Evolutionary conservation across 2,113 vertebrate genomes (phyloP).

Genomic region (Myotis davidii): DNA sequence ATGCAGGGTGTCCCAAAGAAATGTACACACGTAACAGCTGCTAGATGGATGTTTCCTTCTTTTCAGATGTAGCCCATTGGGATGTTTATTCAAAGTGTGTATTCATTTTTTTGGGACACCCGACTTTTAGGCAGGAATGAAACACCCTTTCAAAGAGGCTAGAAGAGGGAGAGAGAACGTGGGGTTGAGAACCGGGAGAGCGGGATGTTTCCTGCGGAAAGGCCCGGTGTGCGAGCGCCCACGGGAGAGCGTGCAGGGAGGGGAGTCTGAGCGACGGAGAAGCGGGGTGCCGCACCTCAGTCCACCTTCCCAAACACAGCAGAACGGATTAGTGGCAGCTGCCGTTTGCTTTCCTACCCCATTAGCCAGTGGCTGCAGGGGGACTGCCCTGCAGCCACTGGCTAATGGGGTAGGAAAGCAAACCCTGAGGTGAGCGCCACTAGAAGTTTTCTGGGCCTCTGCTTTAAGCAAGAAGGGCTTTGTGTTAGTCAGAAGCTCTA

Average conservation of each 20-base stretch:
- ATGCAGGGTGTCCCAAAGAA: too few relatives aligned
- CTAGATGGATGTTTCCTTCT: too few relatives aligned
- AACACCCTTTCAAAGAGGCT: background rate
- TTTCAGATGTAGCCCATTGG: too few relatives aligned
- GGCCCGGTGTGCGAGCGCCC: too few relatives aligned
- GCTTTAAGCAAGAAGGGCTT: background rate
- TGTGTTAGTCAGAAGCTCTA: background rate
- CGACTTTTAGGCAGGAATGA: background rate
- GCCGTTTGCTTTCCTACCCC: too few relatives aligned
- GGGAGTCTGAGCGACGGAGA: background rate
- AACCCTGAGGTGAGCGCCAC: background rate
- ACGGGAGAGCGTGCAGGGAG: background rate
- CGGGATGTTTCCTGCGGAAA: too few relatives aligned
- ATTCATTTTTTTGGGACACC: too few relatives aligned
- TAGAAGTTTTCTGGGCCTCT: background rate
- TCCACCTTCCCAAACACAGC: background rate
- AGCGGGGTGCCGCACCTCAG: background rate
- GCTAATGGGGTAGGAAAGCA: background rate
- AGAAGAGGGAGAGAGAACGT: background rate
- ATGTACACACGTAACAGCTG: too few relatives aligned
- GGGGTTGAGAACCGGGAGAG: background rate
- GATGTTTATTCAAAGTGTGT: too few relatives aligned
- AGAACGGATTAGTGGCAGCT: rapidly evolving
- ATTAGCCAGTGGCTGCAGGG: too few relatives aligned
- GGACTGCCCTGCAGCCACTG: rapidly evolving